Evolutionary conservation across 2,797 vertebrate species (phyloP).

Genomic region (Enteromius radiatus): DNA sequence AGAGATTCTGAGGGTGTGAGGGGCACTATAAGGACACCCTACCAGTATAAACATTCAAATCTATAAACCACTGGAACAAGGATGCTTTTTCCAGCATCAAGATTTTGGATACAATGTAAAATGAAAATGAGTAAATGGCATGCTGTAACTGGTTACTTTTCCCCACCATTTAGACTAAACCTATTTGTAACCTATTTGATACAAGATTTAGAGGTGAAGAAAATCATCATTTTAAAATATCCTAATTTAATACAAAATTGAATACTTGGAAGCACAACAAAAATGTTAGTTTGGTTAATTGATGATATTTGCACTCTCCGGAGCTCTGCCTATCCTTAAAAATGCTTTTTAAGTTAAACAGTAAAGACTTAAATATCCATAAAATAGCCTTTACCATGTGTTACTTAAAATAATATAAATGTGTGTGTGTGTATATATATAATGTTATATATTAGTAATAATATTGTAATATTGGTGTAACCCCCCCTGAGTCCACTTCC

Average conservation of each 20-base stretch:
- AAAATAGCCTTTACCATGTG: neutral
- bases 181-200: too few relatives aligned
- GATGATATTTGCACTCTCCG: neutral
- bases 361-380: neutral
- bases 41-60: neutral
- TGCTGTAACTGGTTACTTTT: neutral
- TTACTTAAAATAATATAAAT: neutral
- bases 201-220: too few relatives aligned
- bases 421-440: too few relatives aligned
- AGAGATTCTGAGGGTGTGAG: neutral
- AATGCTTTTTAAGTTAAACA: neutral
- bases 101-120: neutral
- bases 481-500: too few relatives aligned
- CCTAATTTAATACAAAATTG: too few relatives aligned
- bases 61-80: slow-evolving; percentile 15
- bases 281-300: neutral
- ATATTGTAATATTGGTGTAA: too few relatives aligned
- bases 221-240: neutral
- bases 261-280: too few relatives aligned
- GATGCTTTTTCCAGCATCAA: neutral
- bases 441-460: neutral
- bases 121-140: neutral
- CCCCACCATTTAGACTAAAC: too few relatives aligned
- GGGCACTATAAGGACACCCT: neutral
- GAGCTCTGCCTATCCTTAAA: neutral